These are phyloP conservation scores for Agrotis segetum DNA, from an alignment of 2,888 invertebrate species.

Conservation along the genomic window DNA sequence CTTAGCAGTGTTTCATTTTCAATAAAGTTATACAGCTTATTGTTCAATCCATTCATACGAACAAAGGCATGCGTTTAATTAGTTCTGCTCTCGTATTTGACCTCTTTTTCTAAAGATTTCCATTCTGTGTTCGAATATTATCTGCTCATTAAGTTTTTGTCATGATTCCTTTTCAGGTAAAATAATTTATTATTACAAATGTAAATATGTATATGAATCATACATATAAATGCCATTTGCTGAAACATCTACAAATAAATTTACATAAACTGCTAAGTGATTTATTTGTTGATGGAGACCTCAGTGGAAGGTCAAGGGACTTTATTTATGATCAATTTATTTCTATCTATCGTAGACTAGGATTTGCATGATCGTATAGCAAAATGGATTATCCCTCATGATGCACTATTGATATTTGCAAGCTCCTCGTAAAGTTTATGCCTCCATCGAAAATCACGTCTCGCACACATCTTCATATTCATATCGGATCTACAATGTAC, in stretches of 20 bases:
- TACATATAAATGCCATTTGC: slow-evolving; percentile 8
- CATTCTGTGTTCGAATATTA: not conserved
- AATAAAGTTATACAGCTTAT: not conserved
- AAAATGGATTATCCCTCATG: slow-evolving; percentile 81
- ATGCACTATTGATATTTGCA: slow-evolving; percentile 82
- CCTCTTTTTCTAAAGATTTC: not conserved
- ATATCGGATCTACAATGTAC: slow-evolving; percentile 44
- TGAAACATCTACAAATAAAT: slow-evolving; percentile 36
- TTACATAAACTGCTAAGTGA: slow-evolving; percentile 61
- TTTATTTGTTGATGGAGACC: slow-evolving; percentile 65
- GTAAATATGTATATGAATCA: not conserved
- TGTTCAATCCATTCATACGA: not conserved
- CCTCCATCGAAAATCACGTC: slow-evolving; percentile 73
- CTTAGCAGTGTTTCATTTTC: slow-evolving; percentile 3
- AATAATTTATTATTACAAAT: not conserved
- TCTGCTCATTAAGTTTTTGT: not conserved
- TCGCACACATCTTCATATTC: slow-evolving; percentile 67
- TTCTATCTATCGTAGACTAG: slow-evolving; percentile 78
- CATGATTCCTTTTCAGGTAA: not conserved
- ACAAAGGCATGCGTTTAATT: slow-evolving; percentile 12
- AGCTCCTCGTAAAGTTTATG: slow-evolving; percentile 78
- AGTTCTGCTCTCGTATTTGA: not conserved
- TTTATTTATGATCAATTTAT: slow-evolving; percentile 77
- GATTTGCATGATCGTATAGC: slow-evolving; percentile 79
- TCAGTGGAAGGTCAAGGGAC: slow-evolving; percentile 72